phyloP scores from a whole-genome alignment of 2,888 invertebrate species.

The Gymnocheta viridis region DNA sequence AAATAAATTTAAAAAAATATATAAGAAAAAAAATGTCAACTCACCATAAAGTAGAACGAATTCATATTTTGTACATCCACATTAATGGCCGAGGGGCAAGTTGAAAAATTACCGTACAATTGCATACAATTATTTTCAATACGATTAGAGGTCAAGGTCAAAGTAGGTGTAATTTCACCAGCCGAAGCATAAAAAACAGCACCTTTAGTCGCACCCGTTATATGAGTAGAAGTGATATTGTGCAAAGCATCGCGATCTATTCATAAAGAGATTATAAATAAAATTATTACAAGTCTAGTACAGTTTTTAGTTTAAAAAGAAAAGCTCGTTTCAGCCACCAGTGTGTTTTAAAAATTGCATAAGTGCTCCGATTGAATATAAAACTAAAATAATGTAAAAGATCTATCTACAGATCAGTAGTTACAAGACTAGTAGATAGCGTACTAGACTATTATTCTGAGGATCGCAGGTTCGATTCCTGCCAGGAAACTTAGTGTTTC shows the following conservation, averaged over 20 bases:
- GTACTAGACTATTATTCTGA: no score
- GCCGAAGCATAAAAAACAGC: constrained; percentile 94
- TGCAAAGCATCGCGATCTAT: constrained; percentile 95
- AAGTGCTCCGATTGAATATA: no score
- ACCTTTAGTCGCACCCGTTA: constrained; percentile 92
- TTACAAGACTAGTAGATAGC: no score
- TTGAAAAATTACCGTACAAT: constrained; percentile 96
- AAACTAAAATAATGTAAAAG: no score
- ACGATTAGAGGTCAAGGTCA: constrained; percentile 93
- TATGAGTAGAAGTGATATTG: constrained; percentile 91
- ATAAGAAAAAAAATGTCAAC: no score
- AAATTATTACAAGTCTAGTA: no score
- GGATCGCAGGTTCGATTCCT: no score
- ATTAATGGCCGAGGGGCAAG: constrained; percentile 91
- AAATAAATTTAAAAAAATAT: neutral
- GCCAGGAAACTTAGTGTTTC: no score
- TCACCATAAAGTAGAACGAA: constrained; percentile 91
- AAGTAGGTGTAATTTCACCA: constrained; percentile 96
- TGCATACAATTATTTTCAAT: constrained; percentile 93
- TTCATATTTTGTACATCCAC: constrained; percentile 97
- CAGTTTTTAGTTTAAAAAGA: no score
- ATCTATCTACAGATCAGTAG: no score
- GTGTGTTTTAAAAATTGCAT: no score
- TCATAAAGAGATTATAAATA: neutral
- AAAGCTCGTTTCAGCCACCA: no score